These are phyloP conservation scores for Drosophila sulfurigaster DNA, from an alignment of 1,140 invertebrate genomes.

Conservation along the genomic window DNA sequence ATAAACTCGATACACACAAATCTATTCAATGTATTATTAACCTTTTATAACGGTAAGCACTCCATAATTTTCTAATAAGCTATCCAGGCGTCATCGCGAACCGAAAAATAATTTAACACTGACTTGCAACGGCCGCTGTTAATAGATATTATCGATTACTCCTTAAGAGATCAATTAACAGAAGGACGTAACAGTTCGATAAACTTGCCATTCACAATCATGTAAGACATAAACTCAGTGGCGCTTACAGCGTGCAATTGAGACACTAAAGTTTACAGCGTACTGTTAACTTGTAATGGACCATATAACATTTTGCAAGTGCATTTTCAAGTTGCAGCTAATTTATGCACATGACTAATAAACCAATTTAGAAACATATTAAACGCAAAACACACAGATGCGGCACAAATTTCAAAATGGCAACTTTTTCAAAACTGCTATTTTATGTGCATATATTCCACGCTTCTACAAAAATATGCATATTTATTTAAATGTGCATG, in stretches of 20 bases:
- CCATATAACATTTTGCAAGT: slow-evolving; percentile 42
- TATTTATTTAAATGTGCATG: no score
- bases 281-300: slow-evolving; percentile 22
- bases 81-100: background rate
- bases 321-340: slow-evolving; percentile 39
- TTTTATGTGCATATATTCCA: slow-evolving; percentile 7
- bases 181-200: background rate
- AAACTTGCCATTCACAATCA: background rate
- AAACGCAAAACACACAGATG: slow-evolving; percentile 41
- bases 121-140: background rate
- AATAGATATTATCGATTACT: background rate
- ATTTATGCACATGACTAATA: slow-evolving; percentile 59
- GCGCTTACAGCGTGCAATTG: slow-evolving; percentile 2
- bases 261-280: slow-evolving; percentile 15
- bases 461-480: no score
- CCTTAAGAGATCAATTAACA: background rate
- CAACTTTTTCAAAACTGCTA: slow-evolving; percentile 17
- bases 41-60: no score
- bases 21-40: no score
- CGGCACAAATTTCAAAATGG: slow-evolving; percentile 39
- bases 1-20: no score
- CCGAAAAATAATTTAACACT: background rate
- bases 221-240: background rate
- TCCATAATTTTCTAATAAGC: no score
- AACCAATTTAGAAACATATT: slow-evolving; percentile 42